Evolutionary conservation across 1,140 invertebrate genomes (phyloP).

Genomic region (Drosophila baimaii): DNA sequence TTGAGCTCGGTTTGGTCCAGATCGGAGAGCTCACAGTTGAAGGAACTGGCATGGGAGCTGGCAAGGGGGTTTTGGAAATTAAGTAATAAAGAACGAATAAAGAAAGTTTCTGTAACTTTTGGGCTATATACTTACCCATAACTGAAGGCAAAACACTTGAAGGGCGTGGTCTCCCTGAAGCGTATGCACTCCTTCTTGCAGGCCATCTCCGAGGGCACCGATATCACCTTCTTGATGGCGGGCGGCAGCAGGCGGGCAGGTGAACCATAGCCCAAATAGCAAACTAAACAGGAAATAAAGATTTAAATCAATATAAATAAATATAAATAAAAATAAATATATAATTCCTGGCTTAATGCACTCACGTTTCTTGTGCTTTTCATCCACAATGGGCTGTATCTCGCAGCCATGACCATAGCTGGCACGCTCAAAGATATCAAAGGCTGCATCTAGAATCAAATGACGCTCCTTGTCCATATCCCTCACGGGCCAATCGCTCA

Average conservation of each 20-base stretch:
- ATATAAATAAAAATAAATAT: no score
- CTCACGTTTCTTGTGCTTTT: constrained; percentile 85
- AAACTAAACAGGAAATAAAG: constrained; percentile 85
- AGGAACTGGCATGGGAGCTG: constrained; percentile 70
- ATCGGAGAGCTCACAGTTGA: constrained; percentile 88
- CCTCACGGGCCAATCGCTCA: constrained; percentile 89
- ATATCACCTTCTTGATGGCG: constrained; percentile 87
- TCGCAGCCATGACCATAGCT: constrained; percentile 92
- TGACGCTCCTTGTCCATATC: constrained; percentile 87
- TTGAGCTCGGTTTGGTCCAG: constrained; percentile 88
- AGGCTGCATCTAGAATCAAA: constrained; percentile 86
- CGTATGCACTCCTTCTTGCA: constrained; percentile 89
- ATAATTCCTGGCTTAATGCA: not conserved
- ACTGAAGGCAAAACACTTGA: constrained; percentile 90
- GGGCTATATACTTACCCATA: constrained; percentile 88
- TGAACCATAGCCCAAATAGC: constrained; percentile 89
- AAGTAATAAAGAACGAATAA: not conserved
- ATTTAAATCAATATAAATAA: not conserved
- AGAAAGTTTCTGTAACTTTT: not conserved
- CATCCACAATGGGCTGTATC: constrained; percentile 85
- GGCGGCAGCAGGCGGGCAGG: constrained; percentile 88
- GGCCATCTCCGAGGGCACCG: constrained; percentile 87
- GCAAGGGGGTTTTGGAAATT: no score
- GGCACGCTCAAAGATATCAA: constrained; percentile 90
- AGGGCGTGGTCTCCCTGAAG: constrained; percentile 86